Conservation (phyloP, 2,888 invertebrate genomes). For the Selenia dentaria region DNA sequence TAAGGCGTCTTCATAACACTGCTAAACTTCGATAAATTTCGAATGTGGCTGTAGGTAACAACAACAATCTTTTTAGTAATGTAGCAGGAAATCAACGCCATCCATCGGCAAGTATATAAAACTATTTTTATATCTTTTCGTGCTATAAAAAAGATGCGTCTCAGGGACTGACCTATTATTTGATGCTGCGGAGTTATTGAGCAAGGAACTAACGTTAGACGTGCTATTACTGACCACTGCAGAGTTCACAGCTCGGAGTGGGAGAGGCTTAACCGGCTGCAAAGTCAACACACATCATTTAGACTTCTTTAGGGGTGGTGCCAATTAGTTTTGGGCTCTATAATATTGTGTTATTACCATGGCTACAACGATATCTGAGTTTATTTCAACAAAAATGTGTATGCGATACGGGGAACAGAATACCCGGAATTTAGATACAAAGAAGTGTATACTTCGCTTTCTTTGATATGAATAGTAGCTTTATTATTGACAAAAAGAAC, state of each 20-base stretch:
- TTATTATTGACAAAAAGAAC: no score
- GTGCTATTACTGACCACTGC: conserved; percentile 72
- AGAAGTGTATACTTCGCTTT: no score
- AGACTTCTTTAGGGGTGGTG: conserved; percentile 11
- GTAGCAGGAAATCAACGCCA: neutral
- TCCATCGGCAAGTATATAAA: neutral
- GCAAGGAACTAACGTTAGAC: conserved; percentile 85
- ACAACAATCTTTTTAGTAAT: no score
- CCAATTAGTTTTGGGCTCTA: conserved; percentile 35
- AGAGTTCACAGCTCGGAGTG: conserved; percentile 88
- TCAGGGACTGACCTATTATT: conserved; percentile 77
- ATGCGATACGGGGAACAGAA: no score
- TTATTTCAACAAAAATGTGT: no score
- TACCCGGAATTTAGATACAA: no score
- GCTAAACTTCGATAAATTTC: no score
- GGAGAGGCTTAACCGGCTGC: conserved; percentile 94
- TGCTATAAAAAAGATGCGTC: conserved; percentile 45
- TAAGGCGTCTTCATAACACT: no score
- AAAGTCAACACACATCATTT: conserved; percentile 62
- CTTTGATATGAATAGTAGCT: no score
- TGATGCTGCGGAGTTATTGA: conserved; percentile 81
- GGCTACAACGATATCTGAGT: no score
- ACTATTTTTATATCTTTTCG: conserved; percentile 27
- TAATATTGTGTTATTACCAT: conserved; percentile 24
- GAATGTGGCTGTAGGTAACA: no score